These are phyloP conservation scores for Cynodonichthys magdalenae DNA, from an alignment of 2,797 vertebrate genomes.

Conservation along the genomic window DNA sequence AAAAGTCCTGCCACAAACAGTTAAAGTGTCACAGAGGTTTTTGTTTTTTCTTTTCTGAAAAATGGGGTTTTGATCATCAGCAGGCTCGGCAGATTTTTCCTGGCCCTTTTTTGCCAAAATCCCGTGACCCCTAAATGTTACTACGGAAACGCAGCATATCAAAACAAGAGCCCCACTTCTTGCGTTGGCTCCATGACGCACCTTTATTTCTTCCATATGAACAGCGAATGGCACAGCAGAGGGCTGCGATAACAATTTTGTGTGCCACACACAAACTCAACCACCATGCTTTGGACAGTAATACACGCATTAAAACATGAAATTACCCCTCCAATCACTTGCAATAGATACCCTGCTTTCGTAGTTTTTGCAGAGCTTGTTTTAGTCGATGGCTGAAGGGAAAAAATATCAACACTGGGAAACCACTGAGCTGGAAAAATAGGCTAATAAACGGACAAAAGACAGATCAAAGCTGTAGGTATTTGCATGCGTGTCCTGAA, in stretches of 20 bases:
- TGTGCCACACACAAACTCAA: slow-evolving; percentile 46
- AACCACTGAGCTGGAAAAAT: slow-evolving; percentile 55
- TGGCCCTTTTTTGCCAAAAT: slow-evolving; percentile 48
- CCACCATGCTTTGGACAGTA: slow-evolving; percentile 29
- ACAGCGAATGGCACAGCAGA: slow-evolving; percentile 51
- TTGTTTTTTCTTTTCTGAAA: slow-evolving; percentile 35
- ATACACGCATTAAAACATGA: slow-evolving; percentile 20
- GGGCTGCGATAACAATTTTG: slow-evolving; percentile 51
- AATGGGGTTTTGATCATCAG: slow-evolving; percentile 68
- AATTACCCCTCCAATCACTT: slow-evolving; percentile 45
- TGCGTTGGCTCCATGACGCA: slow-evolving; percentile 62
- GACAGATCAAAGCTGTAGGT: slow-evolving; percentile 47
- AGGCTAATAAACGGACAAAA: slow-evolving; percentile 56
- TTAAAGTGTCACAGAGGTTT: slow-evolving; percentile 49
- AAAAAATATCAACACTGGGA: slow-evolving; percentile 22
- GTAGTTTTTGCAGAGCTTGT: slow-evolving; percentile 43
- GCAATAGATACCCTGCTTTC: slow-evolving; percentile 38
- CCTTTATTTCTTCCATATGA: slow-evolving; percentile 76
- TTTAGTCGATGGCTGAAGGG: slow-evolving; percentile 35
- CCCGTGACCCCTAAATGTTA: slow-evolving; percentile 66
- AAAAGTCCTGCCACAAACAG: slow-evolving; percentile 44
- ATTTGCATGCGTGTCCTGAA: slow-evolving; percentile 54
- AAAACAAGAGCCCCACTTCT: slow-evolving; percentile 63
- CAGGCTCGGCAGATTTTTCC: slow-evolving; percentile 67
- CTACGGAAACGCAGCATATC: slow-evolving; percentile 60